phyloP scores from a whole-genome alignment of 2,113 vertebrate species.

The Pteruthius melanotis region DNA sequence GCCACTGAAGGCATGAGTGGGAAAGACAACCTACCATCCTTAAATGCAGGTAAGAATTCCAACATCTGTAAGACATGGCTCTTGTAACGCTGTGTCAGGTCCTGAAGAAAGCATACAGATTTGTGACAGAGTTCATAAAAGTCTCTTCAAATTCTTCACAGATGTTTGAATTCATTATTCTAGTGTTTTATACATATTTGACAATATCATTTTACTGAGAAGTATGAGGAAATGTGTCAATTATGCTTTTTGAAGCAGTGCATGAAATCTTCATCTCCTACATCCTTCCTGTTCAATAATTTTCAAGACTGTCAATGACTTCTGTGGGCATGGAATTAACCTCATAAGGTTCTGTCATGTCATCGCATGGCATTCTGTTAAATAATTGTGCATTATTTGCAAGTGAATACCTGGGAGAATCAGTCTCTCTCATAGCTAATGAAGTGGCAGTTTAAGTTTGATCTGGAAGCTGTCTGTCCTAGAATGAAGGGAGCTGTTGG shows the following conservation, averaged over 20 bases:
- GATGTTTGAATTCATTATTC: neutral
- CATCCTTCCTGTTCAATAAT: too few relatives aligned
- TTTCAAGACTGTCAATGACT: neutral
- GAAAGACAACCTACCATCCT: constrained; percentile 82
- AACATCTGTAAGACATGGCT: neutral
- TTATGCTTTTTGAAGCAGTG: neutral
- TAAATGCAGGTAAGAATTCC: constrained; percentile 84
- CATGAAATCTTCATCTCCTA: neutral
- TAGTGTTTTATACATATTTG: neutral
- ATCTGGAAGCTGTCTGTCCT: neutral
- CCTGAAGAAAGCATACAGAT: neutral
- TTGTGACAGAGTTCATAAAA: neutral
- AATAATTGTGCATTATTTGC: neutral
- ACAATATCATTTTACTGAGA: neutral
- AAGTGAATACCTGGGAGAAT: neutral
- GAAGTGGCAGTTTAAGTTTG: neutral
- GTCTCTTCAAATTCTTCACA: neutral
- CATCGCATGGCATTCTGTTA: neutral
- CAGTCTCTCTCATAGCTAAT: neutral
- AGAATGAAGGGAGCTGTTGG: neutral
- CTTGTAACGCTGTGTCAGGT: accelerated
- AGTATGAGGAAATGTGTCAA: neutral
- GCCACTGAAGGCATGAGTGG: constrained; percentile 71
- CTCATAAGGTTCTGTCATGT: neutral
- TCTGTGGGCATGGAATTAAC: neutral